Evolutionary conservation across 1,140 invertebrate genomes (phyloP), one percentile per base, ranked within the genome.

Genomic region (Stenopsyche tienmushanensis): DNA sequence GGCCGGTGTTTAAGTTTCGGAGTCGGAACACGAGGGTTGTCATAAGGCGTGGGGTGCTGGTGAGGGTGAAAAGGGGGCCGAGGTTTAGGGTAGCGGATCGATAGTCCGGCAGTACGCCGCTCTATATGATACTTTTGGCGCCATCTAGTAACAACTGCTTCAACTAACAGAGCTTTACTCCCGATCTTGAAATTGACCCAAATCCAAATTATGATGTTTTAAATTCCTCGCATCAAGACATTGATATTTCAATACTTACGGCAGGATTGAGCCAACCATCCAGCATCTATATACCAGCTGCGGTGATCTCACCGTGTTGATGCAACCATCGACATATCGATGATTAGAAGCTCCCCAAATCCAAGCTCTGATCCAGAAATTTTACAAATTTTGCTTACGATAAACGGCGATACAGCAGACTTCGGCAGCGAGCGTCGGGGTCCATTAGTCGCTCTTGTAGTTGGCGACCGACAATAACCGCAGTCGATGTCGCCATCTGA

Each of bases 1-100:
- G 57, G 57, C 57, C 57, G 41, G 29, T 60, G 57, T 60, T 60
- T 60, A 60, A 60, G 57, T 60, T 60, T 60, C 44, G 29, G 57
- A 60, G 29, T 58, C 55, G 55, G 29, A 54, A 44, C 55, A 44
- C 15, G 57, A 44, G 57, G 57, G 57, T 47, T 18, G 44, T 47
- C 44, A 47, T 47, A 47, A 34, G 57, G 42, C 42, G 18, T 5
- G 18, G 20, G 54, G 54, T 1, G 20, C 20, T 21, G 21, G 42
- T 5, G 42, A 20, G 18, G 55, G 41, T n/a, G 15, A 21, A 47
- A 17, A 18, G 21, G 57, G 52, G 23, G 52, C 2, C 10, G 52
- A 18, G 26, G 52, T 8, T 18, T 24, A 29, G 55, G 57, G 55
- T 23, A 8, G 39, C 41, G 8, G 57, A 60, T 60, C 57, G 57